Base-by-base conservation (phyloP, 2,113 vertebrate species). In the Lagenorhynchus albirostris region DNA sequence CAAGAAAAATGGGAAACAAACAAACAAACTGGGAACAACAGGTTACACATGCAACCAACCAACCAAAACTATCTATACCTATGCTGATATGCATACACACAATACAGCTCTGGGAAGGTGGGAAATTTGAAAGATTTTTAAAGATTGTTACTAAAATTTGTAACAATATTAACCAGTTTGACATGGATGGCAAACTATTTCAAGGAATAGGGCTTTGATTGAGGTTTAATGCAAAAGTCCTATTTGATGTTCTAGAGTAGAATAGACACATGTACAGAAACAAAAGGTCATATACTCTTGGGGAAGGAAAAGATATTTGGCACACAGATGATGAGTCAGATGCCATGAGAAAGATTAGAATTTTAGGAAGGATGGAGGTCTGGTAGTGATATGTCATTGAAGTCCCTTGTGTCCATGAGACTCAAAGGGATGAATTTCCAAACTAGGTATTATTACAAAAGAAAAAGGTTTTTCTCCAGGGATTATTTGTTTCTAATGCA, bases 151-250 rank as follows among this genome's bases (percentile, higher is more conserved):
- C 6, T n/a, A 67, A 73, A 38, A 50, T 63, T 58, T 53, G 2
- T 73, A 53, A 77, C 68, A 81, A 86, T 67, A 36, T 89, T 73
- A 60, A 73, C 9, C 38, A 53, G 20, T 60, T 96, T 55, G 23
- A 73, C 15, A 55, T 36, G 13, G 23, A 33, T 68, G 38, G 47
- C 18, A 86, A 89, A 53, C 11, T 89, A 50, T 67, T 80, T 68
- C 8, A 67, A 84, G 36, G 9, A 94, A 62, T 67, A 33, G 65
- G 4, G 31, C 20, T 92, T 21, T 67, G 20, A 73, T 11, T 53
- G 33, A 79, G 20, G 53, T 89, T 94, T 80, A 50, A 79, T 31
- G 12, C 20, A 62, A 80, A 89, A 73, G 6, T 7, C n/a, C 7
- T 65, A 82, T 38, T 38, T 44, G 25, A 36, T 21, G 5, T 62